phyloP scores from a whole-genome alignment of 2,888 invertebrate genomes.

The Acleris holmiana region DNA sequence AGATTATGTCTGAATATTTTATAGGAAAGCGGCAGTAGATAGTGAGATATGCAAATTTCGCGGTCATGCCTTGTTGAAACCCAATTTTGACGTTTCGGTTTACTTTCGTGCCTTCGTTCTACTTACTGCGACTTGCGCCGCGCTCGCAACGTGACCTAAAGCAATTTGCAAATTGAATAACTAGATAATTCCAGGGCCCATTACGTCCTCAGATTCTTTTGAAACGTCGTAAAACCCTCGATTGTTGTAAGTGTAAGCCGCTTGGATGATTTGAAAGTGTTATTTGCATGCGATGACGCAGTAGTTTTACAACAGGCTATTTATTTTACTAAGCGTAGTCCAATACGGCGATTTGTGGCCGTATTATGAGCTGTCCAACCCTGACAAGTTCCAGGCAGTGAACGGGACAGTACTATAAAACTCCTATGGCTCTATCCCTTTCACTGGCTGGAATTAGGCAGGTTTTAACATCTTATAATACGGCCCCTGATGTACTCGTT shows the following conservation, averaged over 20 bases:
- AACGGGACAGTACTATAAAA: conserved; percentile 2
- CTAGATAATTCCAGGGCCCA: conserved; percentile 23
- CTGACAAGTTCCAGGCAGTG: too few relatives aligned
- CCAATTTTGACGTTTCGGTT: conserved; percentile 59
- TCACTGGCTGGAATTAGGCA: too few relatives aligned
- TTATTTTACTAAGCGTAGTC: too few relatives aligned
- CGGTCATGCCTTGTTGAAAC: conserved; percentile 58
- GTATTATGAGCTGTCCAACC: too few relatives aligned
- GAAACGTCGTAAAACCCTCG: conserved; percentile 14
- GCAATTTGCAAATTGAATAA: conserved; percentile 34
- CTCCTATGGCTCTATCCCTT: too few relatives aligned
- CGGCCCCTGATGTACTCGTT: neutral
- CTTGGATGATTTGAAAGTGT: neutral
- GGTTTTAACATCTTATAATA: too few relatives aligned
- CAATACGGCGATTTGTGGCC: neutral
- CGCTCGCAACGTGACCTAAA: conserved; percentile 15
- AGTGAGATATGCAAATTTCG: conserved; percentile 59
- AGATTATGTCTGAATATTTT: conserved; percentile 62
- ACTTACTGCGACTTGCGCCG: conserved; percentile 5
- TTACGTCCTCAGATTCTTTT: conserved; percentile 23
- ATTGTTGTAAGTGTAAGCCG: conserved; percentile 12
- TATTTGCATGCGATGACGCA: conserved; percentile 13
- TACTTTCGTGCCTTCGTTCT: conserved; percentile 46
- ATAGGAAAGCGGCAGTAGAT: conserved; percentile 50
- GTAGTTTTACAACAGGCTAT: too few relatives aligned